phyloP scores from a whole-genome alignment of 2,888 invertebrate species.

The Agriopis marginaria region DNA sequence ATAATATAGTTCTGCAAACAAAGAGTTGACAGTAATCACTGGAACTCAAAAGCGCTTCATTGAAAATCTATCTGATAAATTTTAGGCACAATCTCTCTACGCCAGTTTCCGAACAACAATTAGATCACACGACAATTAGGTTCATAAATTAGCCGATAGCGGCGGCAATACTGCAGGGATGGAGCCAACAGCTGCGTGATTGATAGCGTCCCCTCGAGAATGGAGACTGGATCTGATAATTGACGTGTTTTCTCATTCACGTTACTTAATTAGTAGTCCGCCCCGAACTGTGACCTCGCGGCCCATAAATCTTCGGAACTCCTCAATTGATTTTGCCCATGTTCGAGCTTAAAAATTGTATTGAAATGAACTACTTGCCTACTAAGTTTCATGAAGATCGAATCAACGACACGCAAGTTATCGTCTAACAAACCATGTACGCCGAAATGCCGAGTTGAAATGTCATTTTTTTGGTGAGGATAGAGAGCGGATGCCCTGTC shows the following conservation, averaged over 20 bases:
- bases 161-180: slow-evolving; percentile 59
- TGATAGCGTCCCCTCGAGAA: slow-evolving; percentile 43
- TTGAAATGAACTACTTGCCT: too few relatives aligned
- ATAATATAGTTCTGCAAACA: too few relatives aligned
- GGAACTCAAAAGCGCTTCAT: not conserved
- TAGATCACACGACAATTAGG: slow-evolving; percentile 53
- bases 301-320: too few relatives aligned
- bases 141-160: slow-evolving; percentile 61
- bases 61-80: not conserved
- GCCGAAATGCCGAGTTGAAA: too few relatives aligned
- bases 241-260: slow-evolving; percentile 30
- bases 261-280: not conserved
- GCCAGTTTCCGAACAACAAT: slow-evolving; percentile 21
- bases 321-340: too few relatives aligned
- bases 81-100: not conserved
- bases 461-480: too few relatives aligned
- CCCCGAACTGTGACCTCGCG: too few relatives aligned
- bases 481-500: too few relatives aligned
- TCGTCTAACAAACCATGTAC: too few relatives aligned
- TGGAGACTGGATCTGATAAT: slow-evolving; percentile 22
- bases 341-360: too few relatives aligned
- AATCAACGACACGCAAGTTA: too few relatives aligned
- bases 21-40: not conserved
- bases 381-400: too few relatives aligned
- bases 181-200: slow-evolving; percentile 46